Base-by-base conservation (phyloP, 2,113 vertebrate species). In the Phainopepla nitens region DNA sequence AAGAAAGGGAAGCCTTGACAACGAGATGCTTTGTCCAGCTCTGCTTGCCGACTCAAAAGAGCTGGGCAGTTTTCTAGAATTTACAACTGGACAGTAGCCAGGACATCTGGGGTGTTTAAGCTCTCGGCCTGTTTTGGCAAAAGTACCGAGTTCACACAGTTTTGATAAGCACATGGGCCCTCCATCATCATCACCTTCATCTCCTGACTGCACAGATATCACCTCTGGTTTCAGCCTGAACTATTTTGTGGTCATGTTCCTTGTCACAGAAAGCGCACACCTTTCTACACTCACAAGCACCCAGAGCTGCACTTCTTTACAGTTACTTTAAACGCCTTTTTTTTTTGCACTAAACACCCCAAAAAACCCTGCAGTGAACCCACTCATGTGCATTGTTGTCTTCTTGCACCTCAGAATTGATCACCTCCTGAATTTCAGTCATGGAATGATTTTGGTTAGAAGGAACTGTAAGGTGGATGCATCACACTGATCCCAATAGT, bases 371-470 rank as follows among this genome's bases (percentile, higher is more conserved):
- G 36, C 78, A 53, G 70, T 11, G 78, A 87, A 62, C 27, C n/a
- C 60, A 23, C 22, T 8, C 42, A 42, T 0, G 0, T 3, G 1
- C 41, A 73, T 25, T 7, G 8, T 15, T 47, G 49, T 45, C 41
- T 71, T 60, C 61, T 76, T 86, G 41, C 27, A 71, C 39, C 35
- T 54, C 31, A 21, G 36, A 57, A 45, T 6, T 16, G 7, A n/a
- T 62, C 13, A n/a, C 6, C 22, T 83, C 36, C 60, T 2, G 1
- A 50, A 73, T 54, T 47, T 66, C 31, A 19, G 31, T 15, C 54
- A 21, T 1, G 22, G 57, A 33, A 42, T 44, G 15, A 15, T 33
- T 77, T 83, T 61, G 79, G 22, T 77, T 20, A 24, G 31, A 49
- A 36, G 41, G 49, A 15, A 14, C 25, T 22, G 35, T 23, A 5